A percentile compares a stretch with the other conserved stretches of the same genome.
Evolutionary conservation across 1,140 invertebrate species (phyloP).

Genomic region (Apis laboriosa): DNA sequence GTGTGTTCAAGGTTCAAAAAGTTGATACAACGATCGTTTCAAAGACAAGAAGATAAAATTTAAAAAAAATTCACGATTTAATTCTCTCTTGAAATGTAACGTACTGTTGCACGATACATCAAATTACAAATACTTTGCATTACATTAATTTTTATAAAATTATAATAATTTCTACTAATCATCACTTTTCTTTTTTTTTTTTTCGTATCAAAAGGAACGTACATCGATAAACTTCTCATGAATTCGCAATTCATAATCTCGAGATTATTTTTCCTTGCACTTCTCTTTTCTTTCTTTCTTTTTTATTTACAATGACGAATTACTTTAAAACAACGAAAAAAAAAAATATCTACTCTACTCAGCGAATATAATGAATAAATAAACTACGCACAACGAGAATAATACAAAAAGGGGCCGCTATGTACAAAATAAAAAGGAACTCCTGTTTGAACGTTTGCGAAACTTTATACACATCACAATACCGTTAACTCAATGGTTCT

Average conservation of each 20-base stretch:
- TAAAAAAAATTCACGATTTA: slow-evolving; percentile 37
- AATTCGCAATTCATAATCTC: background rate
- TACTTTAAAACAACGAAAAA: slow-evolving; percentile 29
- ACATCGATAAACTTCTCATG: too few relatives aligned
- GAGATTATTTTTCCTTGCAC: background rate
- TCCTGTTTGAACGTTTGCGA: background rate
- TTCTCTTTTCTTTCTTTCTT: background rate
- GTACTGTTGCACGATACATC: slow-evolving; percentile 4
- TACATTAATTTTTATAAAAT: slow-evolving; percentile 27
- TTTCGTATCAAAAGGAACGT: background rate
- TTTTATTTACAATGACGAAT: slow-evolving; percentile 33
- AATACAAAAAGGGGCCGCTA: slow-evolving; percentile 45
- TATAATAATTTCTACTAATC: slow-evolving; percentile 8
- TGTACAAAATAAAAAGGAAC: slow-evolving; percentile 45
- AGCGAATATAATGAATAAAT: slow-evolving; percentile 57
- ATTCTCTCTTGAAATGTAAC: slow-evolving; percentile 20
- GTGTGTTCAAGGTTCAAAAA: background rate
- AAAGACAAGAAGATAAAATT: background rate
- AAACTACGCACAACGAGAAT: slow-evolving; percentile 44
- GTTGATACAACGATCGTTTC: too few relatives aligned
- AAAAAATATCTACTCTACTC: slow-evolving; percentile 29
- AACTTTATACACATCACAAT: slow-evolving; percentile 13
- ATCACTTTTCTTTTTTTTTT: background rate
- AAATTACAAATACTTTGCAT: slow-evolving; percentile 4
- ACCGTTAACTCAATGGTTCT: slow-evolving; percentile 18